Conservation (phyloP, 2,113 vertebrate genomes). For the Upupa epops region DNA sequence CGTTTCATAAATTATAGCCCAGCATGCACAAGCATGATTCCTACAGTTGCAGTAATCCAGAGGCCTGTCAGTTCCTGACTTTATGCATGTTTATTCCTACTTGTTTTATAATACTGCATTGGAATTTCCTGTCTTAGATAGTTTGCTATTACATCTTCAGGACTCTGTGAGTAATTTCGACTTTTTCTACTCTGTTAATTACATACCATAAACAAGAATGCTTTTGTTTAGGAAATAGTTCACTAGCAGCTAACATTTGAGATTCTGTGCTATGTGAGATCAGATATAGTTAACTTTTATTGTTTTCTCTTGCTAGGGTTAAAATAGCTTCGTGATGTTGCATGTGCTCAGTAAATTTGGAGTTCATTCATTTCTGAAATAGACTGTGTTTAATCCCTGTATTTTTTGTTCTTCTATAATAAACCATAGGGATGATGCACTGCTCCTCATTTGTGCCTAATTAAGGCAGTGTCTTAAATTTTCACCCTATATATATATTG, state of each 20-base stretch:
- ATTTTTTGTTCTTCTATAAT: background rate
- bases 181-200: conserved; percentile 69
- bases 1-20: conserved; percentile 76
- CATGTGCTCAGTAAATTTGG: background rate
- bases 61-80: conserved; percentile 77
- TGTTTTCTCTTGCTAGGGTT: conserved; percentile 7
- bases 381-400: background rate
- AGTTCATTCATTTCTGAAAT: background rate
- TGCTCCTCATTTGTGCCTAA: background rate
- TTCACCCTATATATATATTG: background rate
- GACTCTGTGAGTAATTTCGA: conserved; percentile 79
- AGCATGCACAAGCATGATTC: conserved; percentile 69
- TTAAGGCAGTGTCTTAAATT: background rate
- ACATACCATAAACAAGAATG: conserved; percentile 48
- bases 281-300: conserved; percentile 1
- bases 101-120: conserved; percentile 66
- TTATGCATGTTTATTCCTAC: conserved; percentile 62
- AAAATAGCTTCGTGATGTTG: background rate
- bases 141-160: conserved; percentile 75
- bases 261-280: conserved; percentile 29
- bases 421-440: background rate
- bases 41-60: conserved; percentile 68
- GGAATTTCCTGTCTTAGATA: conserved; percentile 77
- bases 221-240: conserved; percentile 52
- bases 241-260: conserved; percentile 16